A percentile compares a stretch with the other conserved stretches of the same genome.
Evolutionary conservation across 1,140 invertebrate species (phyloP).

Genomic region (Acromyrmex heyeri): DNA sequence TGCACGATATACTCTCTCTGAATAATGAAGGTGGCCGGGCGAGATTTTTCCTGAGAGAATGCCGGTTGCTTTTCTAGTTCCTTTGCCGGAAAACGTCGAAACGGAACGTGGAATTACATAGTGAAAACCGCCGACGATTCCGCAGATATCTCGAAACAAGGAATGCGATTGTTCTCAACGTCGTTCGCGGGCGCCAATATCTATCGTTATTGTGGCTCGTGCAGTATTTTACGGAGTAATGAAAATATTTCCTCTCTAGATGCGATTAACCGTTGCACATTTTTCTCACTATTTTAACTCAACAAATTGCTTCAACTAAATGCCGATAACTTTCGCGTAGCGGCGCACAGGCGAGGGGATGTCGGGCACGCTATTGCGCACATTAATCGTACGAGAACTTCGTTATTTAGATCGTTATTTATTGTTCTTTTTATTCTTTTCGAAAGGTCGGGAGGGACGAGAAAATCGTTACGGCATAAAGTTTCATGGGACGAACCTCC

Average conservation of each 20-base stretch:
- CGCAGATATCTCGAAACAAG: constrained; percentile 37
- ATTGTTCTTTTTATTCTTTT: constrained; percentile 51
- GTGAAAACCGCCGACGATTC: constrained; percentile 51
- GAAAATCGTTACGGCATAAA: constrained; percentile 47
- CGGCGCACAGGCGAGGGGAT: neutral
- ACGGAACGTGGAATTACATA: constrained; percentile 46
- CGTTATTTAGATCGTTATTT: constrained; percentile 63
- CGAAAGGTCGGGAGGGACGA: neutral
- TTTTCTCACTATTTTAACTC: constrained; percentile 40
- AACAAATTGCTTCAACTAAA: constrained; percentile 57
- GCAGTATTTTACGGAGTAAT: constrained; percentile 45
- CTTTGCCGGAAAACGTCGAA: constrained; percentile 13
- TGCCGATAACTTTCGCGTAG: constrained; percentile 53
- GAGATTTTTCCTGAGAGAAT: constrained; percentile 56
- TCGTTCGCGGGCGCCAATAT: constrained; percentile 27
- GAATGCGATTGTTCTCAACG: constrained; percentile 47
- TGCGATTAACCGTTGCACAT: constrained; percentile 42
- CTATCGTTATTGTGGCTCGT: constrained; percentile 27
- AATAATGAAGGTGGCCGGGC: constrained; percentile 57
- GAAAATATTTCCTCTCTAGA: constrained; percentile 57
- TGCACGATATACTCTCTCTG: constrained; percentile 5
- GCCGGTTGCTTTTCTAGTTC: neutral
- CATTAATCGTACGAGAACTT: constrained; percentile 55
- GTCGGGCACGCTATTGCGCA: constrained; percentile 26
- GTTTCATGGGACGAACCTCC: constrained; percentile 15